A percentile compares a stretch with the other conserved stretches of the same genome.
phyloP scores from a whole-genome alignment of 2,888 invertebrate genomes.

The Drosophila fulvimacula region DNA sequence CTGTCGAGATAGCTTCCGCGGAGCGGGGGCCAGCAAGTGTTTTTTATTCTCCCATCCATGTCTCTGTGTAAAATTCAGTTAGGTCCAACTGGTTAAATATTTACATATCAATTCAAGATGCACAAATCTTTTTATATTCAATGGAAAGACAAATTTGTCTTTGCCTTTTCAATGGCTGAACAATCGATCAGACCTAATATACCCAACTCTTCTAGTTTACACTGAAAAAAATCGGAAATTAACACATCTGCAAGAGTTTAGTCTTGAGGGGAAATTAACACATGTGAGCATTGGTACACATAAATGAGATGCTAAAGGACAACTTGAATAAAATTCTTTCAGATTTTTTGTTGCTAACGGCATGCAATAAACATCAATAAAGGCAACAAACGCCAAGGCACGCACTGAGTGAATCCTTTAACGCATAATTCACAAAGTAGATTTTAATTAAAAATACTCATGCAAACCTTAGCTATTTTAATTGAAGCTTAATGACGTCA shows the following conservation, averaged over 20 bases:
- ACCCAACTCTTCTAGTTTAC: neutral
- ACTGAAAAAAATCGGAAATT: neutral
- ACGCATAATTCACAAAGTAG: constrained; percentile 79
- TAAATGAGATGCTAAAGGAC: constrained; percentile 1
- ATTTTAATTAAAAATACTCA: constrained; percentile 81
- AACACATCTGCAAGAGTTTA: neutral
- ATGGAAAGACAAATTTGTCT: neutral
- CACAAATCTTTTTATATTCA: constrained; percentile 7
- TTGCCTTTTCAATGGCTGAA: neutral
- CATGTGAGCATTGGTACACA: neutral
- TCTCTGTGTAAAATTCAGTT: constrained; percentile 5
- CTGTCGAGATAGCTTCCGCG: constrained; percentile 11
- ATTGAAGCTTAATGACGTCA: constrained; percentile 79
- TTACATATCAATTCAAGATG: constrained; percentile 37
- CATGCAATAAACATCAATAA: constrained; percentile 35
- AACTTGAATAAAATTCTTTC: constrained; percentile 24
- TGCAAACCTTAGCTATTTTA: constrained; percentile 79
- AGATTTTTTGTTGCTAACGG: constrained; percentile 32
- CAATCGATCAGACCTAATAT: neutral
- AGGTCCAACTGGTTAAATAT: constrained; percentile 18
- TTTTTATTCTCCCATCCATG: constrained; percentile 3
- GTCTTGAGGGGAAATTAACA: neutral
- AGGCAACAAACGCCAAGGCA: constrained; percentile 37
- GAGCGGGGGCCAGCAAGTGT: constrained; percentile 4
- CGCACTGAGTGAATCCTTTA: constrained; percentile 58